Percentiles rank a stretch among this genome's conserved stretches.
Conservation (phyloP, 2,797 vertebrate species). For the Neomorphus geoffroyi region DNA sequence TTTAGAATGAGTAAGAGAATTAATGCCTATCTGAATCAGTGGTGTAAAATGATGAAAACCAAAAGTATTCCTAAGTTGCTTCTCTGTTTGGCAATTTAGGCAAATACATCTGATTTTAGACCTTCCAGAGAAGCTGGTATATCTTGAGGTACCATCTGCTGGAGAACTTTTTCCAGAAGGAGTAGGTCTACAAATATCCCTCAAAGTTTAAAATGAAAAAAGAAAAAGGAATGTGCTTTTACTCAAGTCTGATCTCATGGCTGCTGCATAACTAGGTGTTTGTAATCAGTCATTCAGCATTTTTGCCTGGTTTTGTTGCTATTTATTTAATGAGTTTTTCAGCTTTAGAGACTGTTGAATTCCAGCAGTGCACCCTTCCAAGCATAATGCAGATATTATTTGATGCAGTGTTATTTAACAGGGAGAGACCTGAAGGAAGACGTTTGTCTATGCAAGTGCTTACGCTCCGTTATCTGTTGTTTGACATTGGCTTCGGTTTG, state of each 20-base stretch:
- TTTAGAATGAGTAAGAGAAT: background rate
- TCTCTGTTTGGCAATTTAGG: background rate
- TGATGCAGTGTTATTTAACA: background rate
- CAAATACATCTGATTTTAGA: conserved; percentile 52
- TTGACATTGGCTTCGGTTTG: conserved; percentile 29
- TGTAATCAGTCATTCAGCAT: background rate
- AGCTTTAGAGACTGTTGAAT: background rate
- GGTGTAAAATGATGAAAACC: background rate
- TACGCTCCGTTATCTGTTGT: background rate
- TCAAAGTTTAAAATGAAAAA: background rate
- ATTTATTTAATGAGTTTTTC: background rate
- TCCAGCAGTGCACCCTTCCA: background rate
- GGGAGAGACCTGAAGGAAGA: background rate
- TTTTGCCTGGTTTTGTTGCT: background rate
- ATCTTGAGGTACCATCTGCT: background rate
- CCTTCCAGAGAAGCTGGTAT: background rate
- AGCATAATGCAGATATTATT: background rate
- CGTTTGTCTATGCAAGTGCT: background rate
- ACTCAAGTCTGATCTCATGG: background rate
- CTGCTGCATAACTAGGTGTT: background rate
- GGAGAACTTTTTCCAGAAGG: background rate
- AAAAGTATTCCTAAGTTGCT: background rate
- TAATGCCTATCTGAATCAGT: background rate
- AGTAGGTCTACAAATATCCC: conserved; percentile 7
- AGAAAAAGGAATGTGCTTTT: background rate